Evolutionary conservation across 2,797 vertebrate species (phyloP).

Genomic region (Emydoidea blandingii): DNA sequence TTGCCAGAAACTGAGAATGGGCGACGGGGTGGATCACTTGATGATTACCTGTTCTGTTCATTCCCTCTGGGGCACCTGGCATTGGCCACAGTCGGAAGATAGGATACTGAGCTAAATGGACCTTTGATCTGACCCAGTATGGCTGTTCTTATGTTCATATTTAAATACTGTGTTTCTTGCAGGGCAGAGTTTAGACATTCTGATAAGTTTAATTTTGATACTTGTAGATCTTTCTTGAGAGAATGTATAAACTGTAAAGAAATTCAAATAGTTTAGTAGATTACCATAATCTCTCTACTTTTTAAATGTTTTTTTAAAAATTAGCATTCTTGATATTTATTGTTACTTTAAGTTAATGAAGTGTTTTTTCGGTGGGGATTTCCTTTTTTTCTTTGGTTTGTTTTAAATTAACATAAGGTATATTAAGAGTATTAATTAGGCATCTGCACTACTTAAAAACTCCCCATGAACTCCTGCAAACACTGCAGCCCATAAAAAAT

Average conservation of each 20-base stretch:
- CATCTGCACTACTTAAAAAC: background rate
- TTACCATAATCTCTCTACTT: background rate
- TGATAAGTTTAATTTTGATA: background rate
- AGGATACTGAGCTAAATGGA: no score
- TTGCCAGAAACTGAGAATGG: no score
- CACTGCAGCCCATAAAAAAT: background rate
- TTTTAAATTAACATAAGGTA: background rate
- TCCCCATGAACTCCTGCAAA: background rate
- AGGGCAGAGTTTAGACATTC: background rate
- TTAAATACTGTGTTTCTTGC: background rate
- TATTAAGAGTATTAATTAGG: no score
- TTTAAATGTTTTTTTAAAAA: background rate
- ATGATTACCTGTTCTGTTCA: no score
- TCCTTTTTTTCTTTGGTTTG: background rate
- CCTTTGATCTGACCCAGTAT: no score
- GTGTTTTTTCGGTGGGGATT: conserved; percentile 2
- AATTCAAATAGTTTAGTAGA: background rate
- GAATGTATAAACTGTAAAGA: background rate
- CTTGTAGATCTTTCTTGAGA: background rate
- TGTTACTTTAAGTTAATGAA: background rate
- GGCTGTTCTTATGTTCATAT: background rate
- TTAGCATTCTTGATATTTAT: background rate
- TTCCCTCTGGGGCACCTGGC: no score
- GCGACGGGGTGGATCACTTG: no score
- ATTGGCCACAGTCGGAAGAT: no score